Evolutionary conservation across 2,888 invertebrate genomes (phyloP).

Genomic region (Ptycholaimellus sp.): DNA sequence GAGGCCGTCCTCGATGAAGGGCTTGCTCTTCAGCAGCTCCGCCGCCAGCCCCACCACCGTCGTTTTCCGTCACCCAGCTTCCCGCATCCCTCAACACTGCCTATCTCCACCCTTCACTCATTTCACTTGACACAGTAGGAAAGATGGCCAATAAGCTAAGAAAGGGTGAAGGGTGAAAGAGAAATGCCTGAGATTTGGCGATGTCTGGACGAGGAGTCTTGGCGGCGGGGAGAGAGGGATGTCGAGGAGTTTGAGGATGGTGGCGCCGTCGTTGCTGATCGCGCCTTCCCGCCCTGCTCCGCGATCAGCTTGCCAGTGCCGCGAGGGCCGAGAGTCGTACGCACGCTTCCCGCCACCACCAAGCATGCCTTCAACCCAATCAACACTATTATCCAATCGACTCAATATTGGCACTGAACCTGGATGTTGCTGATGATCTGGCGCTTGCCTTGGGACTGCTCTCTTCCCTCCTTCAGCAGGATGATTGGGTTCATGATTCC

Average conservation of each 20-base stretch:
- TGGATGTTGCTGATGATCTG: conserved; percentile 37
- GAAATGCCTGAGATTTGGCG: conserved; percentile 95
- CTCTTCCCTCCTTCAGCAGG: conserved; percentile 87
- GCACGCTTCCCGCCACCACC: conserved; percentile 71
- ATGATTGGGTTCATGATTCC: conserved; percentile 47
- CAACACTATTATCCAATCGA: no score
- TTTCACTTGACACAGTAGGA: no score
- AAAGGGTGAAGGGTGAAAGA: no score
- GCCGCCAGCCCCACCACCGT: conserved; percentile 77
- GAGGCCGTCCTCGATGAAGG: conserved; percentile 78
- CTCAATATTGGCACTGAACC: no score
- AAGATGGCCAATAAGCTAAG: no score
- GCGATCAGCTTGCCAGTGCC: conserved; percentile 99
- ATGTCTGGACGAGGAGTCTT: conserved; percentile 93
- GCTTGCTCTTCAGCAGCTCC: conserved; percentile 79
- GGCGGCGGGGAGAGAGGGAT: conserved; percentile 92
- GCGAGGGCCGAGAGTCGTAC: conserved; percentile 87
- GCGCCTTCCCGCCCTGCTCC: conserved; percentile 50
- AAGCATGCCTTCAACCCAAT: no score
- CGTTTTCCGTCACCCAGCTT: conserved; percentile 85
- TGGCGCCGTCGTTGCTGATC: conserved; percentile 97
- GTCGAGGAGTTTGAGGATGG: conserved; percentile 88
- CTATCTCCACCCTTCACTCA: no score
- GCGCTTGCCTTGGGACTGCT: conserved; percentile 61
- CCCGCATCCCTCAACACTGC: no score